These are phyloP conservation scores for Pantherophis guttatus DNA, from an alignment of 2,113 vertebrate species.

Conservation along the genomic window DNA sequence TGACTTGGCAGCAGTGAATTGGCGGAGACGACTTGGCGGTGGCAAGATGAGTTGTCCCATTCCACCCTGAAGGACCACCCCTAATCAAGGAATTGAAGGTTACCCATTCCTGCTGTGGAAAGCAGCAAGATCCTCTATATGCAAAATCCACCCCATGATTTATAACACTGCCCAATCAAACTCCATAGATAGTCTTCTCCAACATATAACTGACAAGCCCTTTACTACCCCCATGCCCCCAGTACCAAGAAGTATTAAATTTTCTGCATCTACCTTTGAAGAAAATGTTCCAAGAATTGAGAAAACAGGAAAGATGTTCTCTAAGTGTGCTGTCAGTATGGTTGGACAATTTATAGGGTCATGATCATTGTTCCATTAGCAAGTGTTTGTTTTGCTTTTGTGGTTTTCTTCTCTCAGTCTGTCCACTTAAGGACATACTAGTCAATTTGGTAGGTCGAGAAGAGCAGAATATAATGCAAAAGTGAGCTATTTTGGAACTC, in stretches of 20 bases:
- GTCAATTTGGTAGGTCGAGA: background rate
- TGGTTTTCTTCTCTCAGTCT: background rate
- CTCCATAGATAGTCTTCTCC: background rate
- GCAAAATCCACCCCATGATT: background rate
- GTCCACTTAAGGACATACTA: background rate
- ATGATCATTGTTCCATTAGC: background rate
- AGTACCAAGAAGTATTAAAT: background rate
- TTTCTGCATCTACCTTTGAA: background rate
- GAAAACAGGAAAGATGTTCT: background rate
- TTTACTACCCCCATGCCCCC: background rate
- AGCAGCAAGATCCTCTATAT: background rate
- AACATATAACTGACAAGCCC: background rate
- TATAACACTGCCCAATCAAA: background rate
- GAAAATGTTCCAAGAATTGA: background rate
- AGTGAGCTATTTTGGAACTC: background rate
- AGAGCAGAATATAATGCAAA: background rate
- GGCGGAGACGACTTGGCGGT: background rate
- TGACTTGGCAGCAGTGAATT: background rate
- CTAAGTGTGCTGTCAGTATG: background rate
- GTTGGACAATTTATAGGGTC: background rate
- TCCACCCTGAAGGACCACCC: background rate
- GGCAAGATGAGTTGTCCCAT: background rate
- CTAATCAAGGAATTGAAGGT: background rate
- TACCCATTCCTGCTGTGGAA: background rate
- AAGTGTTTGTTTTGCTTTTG: background rate